Percentiles rank a stretch among this genome's conserved stretches.
phyloP scores from a whole-genome alignment of 2,797 vertebrate genomes.

The Synaphobranchus kaupii region DNA sequence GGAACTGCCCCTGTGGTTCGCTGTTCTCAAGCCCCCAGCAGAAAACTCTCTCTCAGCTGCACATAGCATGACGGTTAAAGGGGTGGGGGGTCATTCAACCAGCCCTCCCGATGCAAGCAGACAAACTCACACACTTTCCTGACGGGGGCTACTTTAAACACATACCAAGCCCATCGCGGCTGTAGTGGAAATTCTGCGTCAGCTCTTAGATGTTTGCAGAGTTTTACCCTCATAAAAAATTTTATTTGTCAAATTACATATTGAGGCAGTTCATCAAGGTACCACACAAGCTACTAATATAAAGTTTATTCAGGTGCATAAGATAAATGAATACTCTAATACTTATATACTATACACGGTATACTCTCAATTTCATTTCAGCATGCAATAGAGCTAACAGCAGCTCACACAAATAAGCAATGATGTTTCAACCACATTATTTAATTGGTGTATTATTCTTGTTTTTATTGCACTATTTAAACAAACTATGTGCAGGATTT shows the following conservation, averaged over 20 bases:
- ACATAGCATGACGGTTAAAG: not conserved
- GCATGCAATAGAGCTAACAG: not conserved
- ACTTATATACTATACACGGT: no score
- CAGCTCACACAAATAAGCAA: not conserved
- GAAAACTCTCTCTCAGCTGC: not conserved
- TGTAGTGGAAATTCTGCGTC: not conserved
- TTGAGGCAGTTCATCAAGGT: not conserved
- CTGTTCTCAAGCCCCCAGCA: slow-evolving; percentile 15
- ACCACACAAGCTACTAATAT: not conserved
- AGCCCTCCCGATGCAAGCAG: not conserved
- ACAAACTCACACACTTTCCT: not conserved
- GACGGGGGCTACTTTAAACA: not conserved
- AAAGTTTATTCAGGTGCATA: not conserved
- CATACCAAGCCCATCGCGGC: not conserved
- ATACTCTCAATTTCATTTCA: not conserved
- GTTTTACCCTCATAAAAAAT: not conserved
- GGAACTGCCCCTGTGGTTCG: not conserved
- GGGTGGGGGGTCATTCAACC: not conserved
- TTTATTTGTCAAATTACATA: not conserved
- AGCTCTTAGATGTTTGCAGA: not conserved
- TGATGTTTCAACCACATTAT: not conserved
- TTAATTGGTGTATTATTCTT: not conserved
- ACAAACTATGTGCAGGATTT: not conserved
- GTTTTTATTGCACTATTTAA: not conserved
- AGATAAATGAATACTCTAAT: not conserved